Base-by-base conservation (phyloP, 1,140 invertebrate species). In the Drosophila arawakana region DNA sequence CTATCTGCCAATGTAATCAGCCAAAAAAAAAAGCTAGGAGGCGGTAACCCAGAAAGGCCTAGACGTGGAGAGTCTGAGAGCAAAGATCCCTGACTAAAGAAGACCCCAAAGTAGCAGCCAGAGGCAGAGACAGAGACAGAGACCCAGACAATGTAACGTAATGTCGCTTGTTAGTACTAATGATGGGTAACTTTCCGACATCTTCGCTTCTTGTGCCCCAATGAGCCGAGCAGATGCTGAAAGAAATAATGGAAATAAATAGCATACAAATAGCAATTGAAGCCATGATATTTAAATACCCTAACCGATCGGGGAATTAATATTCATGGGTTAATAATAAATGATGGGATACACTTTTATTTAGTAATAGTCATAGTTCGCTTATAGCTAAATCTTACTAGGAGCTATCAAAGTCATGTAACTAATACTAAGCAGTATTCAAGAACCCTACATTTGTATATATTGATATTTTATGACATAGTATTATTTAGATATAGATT, bases 121-220 rank as follows among this genome's bases (percentile, higher is more conserved):
- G 7, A 18, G 21, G 11, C 35, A 25, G 25, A 35, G 47, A 34
- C 9, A 8, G 71, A 3, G 25, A 25, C 18, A 37, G 7, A 21
- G 37, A 25, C 37, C 25, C 50, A 35, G 47, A 34, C 9, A 8
- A 69, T 69, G 13, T 30, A 55, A 68, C 82, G 76, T 88, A 88
- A 88, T 88, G 80, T 83, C 63, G 83, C 83, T 88, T 89, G 83
- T 88, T 88, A 88, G 83, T 83, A 89, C 83, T 88, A 88, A 88
- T 89, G 83, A 88, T 88, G 83, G 83, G 66, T 75, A 74, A 68
- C 71, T 73, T 47, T 67, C 41, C 47, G 65, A 73, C 71, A 60
- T 73, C 47, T 30, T 39, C 21, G 55, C 49, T 68, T 59, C 46
- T 43, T 43, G 11, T 39, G 43, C 61, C 57, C 41, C 63, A 21